A percentile compares a stretch with the other conserved stretches of the same genome.
Evolutionary conservation across 2,797 vertebrate species (phyloP).

Genomic region (Carcharodon carcharias): DNA sequence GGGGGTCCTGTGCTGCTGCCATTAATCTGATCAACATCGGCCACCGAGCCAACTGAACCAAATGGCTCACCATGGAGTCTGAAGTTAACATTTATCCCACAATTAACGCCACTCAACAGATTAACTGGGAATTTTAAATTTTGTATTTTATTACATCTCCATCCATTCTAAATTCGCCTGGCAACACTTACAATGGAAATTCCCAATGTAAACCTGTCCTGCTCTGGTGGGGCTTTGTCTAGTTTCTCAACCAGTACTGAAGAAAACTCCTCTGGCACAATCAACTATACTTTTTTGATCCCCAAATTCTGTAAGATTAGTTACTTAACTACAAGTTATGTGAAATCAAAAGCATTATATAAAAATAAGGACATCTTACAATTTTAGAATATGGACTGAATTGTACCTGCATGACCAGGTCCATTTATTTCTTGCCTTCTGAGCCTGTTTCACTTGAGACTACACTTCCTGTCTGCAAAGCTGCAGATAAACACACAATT

Average conservation of each 20-base stretch:
- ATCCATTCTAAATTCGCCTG: too few relatives aligned
- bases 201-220: neutral
- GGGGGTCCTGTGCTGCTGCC: too few relatives aligned
- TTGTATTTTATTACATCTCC: too few relatives aligned
- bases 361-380: neutral
- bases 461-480: neutral
- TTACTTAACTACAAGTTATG: neutral
- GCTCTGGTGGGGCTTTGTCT: neutral
- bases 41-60: too few relatives aligned
- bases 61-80: too few relatives aligned
- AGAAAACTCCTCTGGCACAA: neutral
- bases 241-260: neutral
- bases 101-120: too few relatives aligned
- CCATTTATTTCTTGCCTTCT: neutral
- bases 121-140: too few relatives aligned
- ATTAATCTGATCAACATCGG: too few relatives aligned
- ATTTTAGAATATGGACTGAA: neutral
- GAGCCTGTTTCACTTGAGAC: neutral
- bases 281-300: neutral
- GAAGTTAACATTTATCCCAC: too few relatives aligned
- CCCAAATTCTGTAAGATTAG: neutral
- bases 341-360: neutral
- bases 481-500: neutral
- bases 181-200: neutral
- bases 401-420: neutral